phyloP scores from a whole-genome alignment of 2,888 invertebrate genomes.

The Pandemis corylana region DNA sequence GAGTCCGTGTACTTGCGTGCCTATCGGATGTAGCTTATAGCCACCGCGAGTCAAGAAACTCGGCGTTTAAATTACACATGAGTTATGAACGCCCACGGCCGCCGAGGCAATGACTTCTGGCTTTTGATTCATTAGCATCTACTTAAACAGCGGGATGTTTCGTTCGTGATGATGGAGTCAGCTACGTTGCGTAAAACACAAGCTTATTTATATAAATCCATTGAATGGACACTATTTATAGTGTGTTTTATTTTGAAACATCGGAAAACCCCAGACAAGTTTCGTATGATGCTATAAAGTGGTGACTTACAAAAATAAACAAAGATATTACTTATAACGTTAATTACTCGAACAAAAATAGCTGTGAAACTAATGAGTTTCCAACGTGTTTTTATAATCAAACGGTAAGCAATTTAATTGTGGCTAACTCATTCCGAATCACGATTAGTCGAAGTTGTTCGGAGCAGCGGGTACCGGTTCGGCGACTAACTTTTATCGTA shows the following conservation, averaged over 20 bases:
- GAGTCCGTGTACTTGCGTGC: slow-evolving; percentile 45
- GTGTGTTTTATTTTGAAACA: not conserved
- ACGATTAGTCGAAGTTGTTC: slow-evolving; percentile 61
- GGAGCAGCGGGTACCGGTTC: slow-evolving; percentile 50
- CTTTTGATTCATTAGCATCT: slow-evolving; percentile 73
- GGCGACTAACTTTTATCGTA: slow-evolving; percentile 46
- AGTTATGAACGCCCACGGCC: slow-evolving; percentile 75
- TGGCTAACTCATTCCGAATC: slow-evolving; percentile 55
- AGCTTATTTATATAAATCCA: slow-evolving; percentile 13
- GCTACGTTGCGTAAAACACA: slow-evolving; percentile 32
- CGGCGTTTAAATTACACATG: slow-evolving; percentile 76
- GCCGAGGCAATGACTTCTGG: slow-evolving; percentile 72
- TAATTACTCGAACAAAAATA: slow-evolving; percentile 10
- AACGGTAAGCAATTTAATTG: slow-evolving; percentile 58
- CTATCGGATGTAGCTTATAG: slow-evolving; percentile 52
- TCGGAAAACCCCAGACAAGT: slow-evolving; percentile 15
- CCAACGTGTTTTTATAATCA: slow-evolving; percentile 36
- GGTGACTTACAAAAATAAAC: slow-evolving; percentile 18
- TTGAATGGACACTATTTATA: slow-evolving; percentile 8
- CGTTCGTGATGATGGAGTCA: slow-evolving; percentile 42
- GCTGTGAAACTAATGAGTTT: slow-evolving; percentile 16
- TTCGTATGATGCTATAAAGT: slow-evolving; percentile 4
- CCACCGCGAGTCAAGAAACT: slow-evolving; percentile 72
- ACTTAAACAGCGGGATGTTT: slow-evolving; percentile 56
- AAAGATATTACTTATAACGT: not conserved